These are phyloP conservation scores for Marisa cornuarietis DNA, from an alignment of 1,140 invertebrate genomes.

Conservation along the genomic window DNA sequence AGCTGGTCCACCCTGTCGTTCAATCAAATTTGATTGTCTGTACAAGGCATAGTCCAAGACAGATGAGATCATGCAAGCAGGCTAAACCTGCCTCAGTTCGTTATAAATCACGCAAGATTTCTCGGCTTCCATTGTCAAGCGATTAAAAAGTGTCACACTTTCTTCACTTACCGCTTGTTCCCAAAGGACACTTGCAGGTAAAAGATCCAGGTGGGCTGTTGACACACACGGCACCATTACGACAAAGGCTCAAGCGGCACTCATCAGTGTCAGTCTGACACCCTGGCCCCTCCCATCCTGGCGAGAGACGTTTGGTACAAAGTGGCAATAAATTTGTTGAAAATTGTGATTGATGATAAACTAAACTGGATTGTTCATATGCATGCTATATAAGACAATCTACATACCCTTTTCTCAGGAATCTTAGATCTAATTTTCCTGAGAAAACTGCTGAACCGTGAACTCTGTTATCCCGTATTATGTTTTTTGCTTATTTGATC, in stretches of 20 bases:
- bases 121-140: too few relatives aligned
- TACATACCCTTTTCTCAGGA: neutral
- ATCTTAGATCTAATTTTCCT: too few relatives aligned
- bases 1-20: too few relatives aligned
- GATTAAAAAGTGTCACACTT: too few relatives aligned
- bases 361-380: neutral
- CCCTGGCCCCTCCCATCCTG: conserved; percentile 21
- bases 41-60: too few relatives aligned
- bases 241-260: conserved; percentile 8
- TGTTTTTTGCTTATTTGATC: neutral
- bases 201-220: conserved; percentile 22
- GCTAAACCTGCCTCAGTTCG: too few relatives aligned
- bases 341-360: neutral
- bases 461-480: neutral
- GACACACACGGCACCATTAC: conserved; percentile 13
- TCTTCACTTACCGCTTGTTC: conserved; percentile 5
- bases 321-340: neutral
- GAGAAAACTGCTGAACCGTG: too few relatives aligned
- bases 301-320: neutral
- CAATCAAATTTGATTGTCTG: too few relatives aligned
- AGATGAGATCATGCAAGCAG: too few relatives aligned
- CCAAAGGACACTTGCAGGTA: conserved; percentile 16
- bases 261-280: conserved; percentile 28
- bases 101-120: too few relatives aligned
- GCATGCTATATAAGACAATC: neutral